phyloP scores from a whole-genome alignment of 2,888 invertebrate genomes.

The Diarsia dahlii region DNA sequence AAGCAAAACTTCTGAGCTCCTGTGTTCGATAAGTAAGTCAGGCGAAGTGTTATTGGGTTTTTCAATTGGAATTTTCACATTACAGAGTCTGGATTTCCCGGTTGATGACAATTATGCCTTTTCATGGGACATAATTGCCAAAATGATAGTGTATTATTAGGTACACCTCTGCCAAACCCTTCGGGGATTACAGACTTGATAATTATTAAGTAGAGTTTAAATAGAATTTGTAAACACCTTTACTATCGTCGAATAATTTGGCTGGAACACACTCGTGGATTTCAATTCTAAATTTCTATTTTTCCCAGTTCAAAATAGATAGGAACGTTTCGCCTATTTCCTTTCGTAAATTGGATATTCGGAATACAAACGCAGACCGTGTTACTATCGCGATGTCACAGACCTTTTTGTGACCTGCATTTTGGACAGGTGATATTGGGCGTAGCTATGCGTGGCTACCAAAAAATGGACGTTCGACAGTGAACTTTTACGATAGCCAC shows the following conservation, averaged over 20 bases:
- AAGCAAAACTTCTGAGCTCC: no score
- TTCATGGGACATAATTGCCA: no score
- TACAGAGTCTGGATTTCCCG: no score
- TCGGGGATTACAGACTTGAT: no score
- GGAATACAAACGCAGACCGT: conserved; percentile 30
- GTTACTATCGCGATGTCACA: conserved; percentile 14
- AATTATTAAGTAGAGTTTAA: background rate
- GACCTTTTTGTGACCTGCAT: conserved; percentile 24
- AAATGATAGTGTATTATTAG: no score
- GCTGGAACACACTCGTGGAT: background rate
- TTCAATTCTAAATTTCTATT: background rate
- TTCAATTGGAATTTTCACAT: no score
- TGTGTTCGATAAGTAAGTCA: no score
- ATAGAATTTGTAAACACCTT: background rate
- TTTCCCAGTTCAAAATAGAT: conserved; percentile 17
- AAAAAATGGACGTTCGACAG: background rate
- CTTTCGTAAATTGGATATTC: conserved; percentile 27
- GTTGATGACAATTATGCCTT: no score
- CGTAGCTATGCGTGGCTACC: background rate
- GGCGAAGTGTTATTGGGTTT: no score
- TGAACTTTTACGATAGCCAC: conserved; percentile 6
- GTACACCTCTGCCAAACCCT: no score
- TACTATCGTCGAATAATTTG: background rate
- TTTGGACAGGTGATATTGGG: conserved; percentile 2
- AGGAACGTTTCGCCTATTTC: conserved; percentile 23